Conservation (phyloP, 1,140 invertebrate genomes). For the Metaphire vulgaris region DNA sequence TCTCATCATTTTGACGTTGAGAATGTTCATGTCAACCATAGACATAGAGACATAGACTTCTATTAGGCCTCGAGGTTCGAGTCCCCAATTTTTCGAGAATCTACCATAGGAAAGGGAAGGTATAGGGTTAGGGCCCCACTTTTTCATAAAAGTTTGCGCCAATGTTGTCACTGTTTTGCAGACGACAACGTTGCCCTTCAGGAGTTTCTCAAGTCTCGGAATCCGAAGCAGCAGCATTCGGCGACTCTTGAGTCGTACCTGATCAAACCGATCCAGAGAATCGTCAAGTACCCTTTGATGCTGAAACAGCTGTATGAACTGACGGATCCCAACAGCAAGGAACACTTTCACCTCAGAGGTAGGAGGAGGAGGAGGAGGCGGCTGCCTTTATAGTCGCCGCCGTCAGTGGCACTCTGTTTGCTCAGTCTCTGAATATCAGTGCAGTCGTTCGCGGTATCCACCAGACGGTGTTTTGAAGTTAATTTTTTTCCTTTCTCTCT, state of each 20-base stretch:
- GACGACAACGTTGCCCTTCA: conserved; percentile 92
- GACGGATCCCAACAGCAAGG: conserved; percentile 81
- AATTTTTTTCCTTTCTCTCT: background rate
- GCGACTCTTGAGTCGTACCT: conserved; percentile 96
- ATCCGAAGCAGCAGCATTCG: conserved; percentile 91
- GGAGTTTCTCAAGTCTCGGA: conserved; percentile 85
- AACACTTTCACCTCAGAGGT: conserved; percentile 80
- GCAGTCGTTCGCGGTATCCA: background rate
- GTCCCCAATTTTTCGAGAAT: too few species aligned
- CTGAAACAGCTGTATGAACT: conserved; percentile 89
- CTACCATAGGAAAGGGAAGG: too few species aligned
- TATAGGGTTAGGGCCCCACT: too few species aligned
- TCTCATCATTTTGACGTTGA: too few species aligned
- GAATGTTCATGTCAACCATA: too few species aligned
- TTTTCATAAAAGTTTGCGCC: too few species aligned
- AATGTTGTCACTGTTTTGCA: too few species aligned
- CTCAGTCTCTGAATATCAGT: too few species aligned
- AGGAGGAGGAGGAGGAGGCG: background rate
- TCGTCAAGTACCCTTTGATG: conserved; percentile 93
- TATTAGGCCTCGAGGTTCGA: too few species aligned
- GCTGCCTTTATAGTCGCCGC: background rate
- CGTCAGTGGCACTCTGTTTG: background rate
- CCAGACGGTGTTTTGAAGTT: background rate
- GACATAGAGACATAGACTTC: too few species aligned
- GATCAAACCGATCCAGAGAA: conserved; percentile 97